phyloP scores from a whole-genome alignment of 53 echinoderm and acorn worm genomes.

The Arbacia lixula region DNA sequence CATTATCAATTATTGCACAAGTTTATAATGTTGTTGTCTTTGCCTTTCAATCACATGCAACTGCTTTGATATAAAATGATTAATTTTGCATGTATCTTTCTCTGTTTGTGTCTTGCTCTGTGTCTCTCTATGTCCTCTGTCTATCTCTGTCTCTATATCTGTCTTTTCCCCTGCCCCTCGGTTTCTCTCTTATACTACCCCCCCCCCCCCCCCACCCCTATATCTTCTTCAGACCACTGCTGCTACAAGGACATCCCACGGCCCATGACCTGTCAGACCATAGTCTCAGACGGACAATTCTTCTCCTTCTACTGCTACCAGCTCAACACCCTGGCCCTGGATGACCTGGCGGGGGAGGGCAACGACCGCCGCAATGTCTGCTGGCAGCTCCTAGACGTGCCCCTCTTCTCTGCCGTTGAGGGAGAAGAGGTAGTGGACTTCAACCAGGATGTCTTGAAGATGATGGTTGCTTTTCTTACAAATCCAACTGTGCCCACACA shows the following conservation, averaged over 20 bases:
- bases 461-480: conserved; percentile 72
- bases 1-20: too few relatives aligned
- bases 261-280: conserved; percentile 86
- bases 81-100: too few relatives aligned
- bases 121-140: too few relatives aligned
- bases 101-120: too few relatives aligned
- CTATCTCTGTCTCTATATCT: too few relatives aligned
- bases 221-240: conserved; percentile 69
- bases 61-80: too few relatives aligned
- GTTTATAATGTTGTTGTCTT: too few relatives aligned
- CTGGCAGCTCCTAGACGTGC: conserved; percentile 69
- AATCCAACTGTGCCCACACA: conserved; percentile 67
- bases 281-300: conserved; percentile 74
- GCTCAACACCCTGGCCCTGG: conserved; percentile 83
- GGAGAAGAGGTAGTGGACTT: conserved; percentile 74
- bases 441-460: conserved; percentile 80
- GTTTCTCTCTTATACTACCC: too few relatives aligned
- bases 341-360: conserved; percentile 44
- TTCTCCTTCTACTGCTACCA: conserved; percentile 98
- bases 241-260: conserved; percentile 75
- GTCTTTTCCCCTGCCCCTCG: too few relatives aligned
- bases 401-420: conserved; percentile 70
- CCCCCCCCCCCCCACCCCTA: too few relatives aligned
- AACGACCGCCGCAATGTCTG: conserved; percentile 80
- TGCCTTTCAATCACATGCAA: too few relatives aligned